phyloP scores from a whole-genome alignment of 2,888 invertebrate species.

The Lycaena phlaeas region DNA sequence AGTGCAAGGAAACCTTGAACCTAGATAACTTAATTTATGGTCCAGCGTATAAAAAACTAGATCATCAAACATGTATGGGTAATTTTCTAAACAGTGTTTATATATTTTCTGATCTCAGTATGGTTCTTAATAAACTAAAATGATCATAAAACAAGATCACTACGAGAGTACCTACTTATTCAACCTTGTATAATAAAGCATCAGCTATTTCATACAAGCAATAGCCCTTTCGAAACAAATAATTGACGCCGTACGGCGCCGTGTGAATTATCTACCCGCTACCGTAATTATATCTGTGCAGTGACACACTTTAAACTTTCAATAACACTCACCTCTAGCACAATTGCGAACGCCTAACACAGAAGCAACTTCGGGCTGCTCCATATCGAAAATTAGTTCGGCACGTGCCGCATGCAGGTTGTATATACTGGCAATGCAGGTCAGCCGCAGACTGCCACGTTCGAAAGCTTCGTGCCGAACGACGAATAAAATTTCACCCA shows the following conservation, averaged over 20 bases:
- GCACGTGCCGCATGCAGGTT: conserved; percentile 76
- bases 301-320: conserved; percentile 10
- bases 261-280: not conserved
- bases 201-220: no score
- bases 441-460: conserved; percentile 76
- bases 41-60: no score
- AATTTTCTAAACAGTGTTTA: no score
- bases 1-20: no score
- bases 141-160: no score
- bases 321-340: conserved; percentile 58
- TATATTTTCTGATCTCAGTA: no score
- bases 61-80: no score
- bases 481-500: conserved; percentile 72
- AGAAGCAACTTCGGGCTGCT: conserved; percentile 82
- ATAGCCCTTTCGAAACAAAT: not conserved
- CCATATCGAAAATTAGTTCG: conserved; percentile 79
- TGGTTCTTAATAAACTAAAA: no score
- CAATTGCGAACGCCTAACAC: conserved; percentile 80
- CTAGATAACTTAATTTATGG: no score
- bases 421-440: conserved; percentile 79
- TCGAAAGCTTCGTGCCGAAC: conserved; percentile 76
- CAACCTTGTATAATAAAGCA: no score
- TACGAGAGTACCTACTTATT: no score
- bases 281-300: not conserved
- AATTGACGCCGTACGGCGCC: not conserved